Conservation (phyloP, 2,113 vertebrate genomes). For the Penelope pileata region DNA sequence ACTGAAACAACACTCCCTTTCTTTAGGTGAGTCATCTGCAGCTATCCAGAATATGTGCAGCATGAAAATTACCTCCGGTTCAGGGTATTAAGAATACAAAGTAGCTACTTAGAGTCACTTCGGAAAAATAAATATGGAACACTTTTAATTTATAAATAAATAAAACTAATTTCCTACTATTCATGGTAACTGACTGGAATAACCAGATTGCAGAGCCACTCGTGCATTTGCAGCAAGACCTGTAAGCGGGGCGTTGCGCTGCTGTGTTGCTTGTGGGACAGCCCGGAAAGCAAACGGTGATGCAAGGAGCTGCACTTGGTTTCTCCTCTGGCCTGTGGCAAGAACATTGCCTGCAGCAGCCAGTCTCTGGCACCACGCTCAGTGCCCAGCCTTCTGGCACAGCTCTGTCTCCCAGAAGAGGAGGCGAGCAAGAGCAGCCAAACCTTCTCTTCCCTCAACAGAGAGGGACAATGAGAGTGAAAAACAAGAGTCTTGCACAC, state of each 20-base stretch:
- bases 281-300: slow-evolving; percentile 1
- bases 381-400: background rate
- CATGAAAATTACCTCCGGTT: background rate
- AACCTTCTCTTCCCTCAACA: background rate
- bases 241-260: accelerated
- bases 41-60: slow-evolving; percentile 19
- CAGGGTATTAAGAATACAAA: background rate
- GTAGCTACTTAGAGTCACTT: background rate
- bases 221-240: background rate
- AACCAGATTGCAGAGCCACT: background rate
- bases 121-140: background rate
- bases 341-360: background rate
- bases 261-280: background rate
- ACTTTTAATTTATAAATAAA: background rate
- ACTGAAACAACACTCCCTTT: background rate
- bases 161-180: background rate
- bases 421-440: accelerated
- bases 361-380: background rate
- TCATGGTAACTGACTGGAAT: background rate
- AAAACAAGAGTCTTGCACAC: background rate
- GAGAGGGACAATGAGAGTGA: background rate
- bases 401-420: background rate
- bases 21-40: slow-evolving; percentile 17
- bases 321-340: background rate
- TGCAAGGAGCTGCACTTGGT: background rate